Conservation (phyloP, 2,888 invertebrate genomes). For the Drosophila limbata region DNA sequence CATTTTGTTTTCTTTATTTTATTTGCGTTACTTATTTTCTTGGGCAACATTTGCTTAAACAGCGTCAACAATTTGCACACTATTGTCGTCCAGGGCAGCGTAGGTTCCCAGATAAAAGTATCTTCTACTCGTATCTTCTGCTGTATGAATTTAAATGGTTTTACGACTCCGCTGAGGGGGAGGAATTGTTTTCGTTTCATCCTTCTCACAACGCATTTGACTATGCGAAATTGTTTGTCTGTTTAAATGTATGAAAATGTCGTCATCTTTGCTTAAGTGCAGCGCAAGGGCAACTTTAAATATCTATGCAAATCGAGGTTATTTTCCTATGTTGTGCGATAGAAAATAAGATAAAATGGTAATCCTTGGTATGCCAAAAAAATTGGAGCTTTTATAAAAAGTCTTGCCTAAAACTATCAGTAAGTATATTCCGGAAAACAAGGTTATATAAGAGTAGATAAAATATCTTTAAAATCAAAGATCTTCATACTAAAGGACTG, state of each 20-base stretch:
- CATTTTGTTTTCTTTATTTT: conserved; percentile 26
- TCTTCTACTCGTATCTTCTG: conserved; percentile 52
- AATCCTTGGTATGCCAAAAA: too few relatives aligned
- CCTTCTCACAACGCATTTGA: conserved; percentile 8
- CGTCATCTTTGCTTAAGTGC: conserved; percentile 6
- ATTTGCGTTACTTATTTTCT: conserved; percentile 52
- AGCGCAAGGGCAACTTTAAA: conserved; percentile 18
- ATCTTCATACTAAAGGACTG: too few relatives aligned
- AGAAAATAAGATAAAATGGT: too few relatives aligned
- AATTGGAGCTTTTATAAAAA: too few relatives aligned
- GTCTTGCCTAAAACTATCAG: too few relatives aligned
- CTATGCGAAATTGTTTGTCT: conserved; percentile 4
- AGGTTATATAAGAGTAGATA: too few relatives aligned
- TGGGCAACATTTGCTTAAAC: conserved; percentile 74
- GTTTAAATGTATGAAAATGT: conserved; percentile 18
- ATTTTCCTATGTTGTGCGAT: not conserved
- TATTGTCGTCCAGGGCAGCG: conserved; percentile 55
- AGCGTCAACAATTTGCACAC: conserved; percentile 77
- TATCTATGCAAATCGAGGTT: conserved; percentile 3
- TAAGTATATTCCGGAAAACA: too few relatives aligned
- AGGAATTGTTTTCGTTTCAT: conserved; percentile 33
- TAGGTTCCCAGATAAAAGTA: conserved; percentile 48
- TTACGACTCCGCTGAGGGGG: conserved; percentile 57
- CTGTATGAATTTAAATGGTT: conserved; percentile 77
- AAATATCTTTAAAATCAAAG: too few relatives aligned